Evolutionary conservation across 2,888 invertebrate genomes (phyloP).

Genomic region (Patella pellucida): DNA sequence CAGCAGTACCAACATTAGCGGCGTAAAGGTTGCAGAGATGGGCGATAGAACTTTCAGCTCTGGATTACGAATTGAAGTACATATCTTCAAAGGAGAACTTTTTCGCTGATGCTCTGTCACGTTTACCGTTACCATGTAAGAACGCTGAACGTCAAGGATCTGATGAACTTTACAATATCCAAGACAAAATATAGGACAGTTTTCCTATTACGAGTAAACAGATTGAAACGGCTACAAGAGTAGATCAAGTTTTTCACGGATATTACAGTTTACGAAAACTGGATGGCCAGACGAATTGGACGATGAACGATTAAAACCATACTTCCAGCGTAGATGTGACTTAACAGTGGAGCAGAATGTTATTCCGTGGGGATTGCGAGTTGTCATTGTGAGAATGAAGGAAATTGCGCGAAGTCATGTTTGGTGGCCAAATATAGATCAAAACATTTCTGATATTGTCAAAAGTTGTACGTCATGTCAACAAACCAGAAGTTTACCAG

Average conservation of each 20-base stretch:
- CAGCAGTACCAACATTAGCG: not conserved
- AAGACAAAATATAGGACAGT: not conserved
- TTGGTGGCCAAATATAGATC: constrained; percentile 15
- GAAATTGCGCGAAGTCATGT: constrained; percentile 12
- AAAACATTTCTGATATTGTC: not conserved
- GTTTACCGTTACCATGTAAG: not conserved
- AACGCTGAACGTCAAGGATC: not conserved
- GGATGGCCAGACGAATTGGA: constrained; percentile 15
- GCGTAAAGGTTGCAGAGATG: not conserved
- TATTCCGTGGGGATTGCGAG: constrained; percentile 11
- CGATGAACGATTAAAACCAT: constrained; percentile 14
- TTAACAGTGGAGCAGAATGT: constrained; percentile 16
- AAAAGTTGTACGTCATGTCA: too few relatives aligned
- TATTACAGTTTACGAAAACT: constrained; percentile 13
- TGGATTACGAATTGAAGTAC: not conserved
- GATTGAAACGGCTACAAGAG: not conserved
- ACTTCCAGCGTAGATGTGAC: constrained; percentile 14
- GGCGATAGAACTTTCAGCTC: not conserved
- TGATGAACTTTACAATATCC: not conserved
- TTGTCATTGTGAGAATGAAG: constrained; percentile 14
- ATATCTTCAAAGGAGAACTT: not conserved
- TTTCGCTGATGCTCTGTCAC: not conserved
- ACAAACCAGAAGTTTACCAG: constrained; percentile 9
- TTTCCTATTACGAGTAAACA: not conserved
- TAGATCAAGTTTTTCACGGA: not conserved